These are phyloP conservation scores for Telmatherina bonti DNA, from an alignment of 2,797 vertebrate genomes.

Conservation along the genomic window DNA sequence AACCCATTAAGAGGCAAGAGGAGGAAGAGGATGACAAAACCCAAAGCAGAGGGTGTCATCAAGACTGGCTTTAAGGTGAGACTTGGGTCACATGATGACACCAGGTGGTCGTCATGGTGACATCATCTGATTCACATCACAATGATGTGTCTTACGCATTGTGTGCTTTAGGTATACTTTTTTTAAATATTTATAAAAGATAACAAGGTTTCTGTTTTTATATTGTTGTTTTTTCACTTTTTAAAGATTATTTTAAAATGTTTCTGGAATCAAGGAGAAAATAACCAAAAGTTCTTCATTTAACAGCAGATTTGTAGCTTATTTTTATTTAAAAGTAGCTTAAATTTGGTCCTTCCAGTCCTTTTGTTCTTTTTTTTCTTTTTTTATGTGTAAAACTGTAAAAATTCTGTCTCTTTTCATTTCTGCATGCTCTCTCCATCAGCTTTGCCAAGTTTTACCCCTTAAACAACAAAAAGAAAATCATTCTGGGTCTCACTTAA, in stretches of 20 bases:
- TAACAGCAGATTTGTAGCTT: background rate
- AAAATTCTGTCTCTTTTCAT: background rate
- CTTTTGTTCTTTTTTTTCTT: too few species aligned
- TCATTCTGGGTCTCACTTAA: background rate
- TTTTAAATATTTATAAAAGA: too few species aligned
- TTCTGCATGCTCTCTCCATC: too few species aligned
- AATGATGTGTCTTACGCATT: too few species aligned
- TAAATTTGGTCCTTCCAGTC: too few species aligned
- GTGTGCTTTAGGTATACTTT: too few species aligned
- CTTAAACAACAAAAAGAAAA: background rate
- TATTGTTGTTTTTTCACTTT: too few species aligned
- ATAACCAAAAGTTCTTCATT: background rate
- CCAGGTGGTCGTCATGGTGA: background rate
- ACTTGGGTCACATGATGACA: too few species aligned
- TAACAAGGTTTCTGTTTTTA: too few species aligned
- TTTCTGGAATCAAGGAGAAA: too few species aligned
- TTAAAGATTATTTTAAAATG: too few species aligned
- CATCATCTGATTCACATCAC: background rate
- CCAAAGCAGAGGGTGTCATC: slow-evolving; percentile 23
- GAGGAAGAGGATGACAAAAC: slow-evolving; percentile 45
- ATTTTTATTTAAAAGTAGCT: background rate
- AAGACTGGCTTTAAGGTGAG: slow-evolving; percentile 79
- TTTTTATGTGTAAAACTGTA: too few species aligned
- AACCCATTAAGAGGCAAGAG: slow-evolving; percentile 69
- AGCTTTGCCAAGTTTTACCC: background rate